Conservation (phyloP, 1,140 invertebrate species). For the Acromyrmex heyeri region DNA sequence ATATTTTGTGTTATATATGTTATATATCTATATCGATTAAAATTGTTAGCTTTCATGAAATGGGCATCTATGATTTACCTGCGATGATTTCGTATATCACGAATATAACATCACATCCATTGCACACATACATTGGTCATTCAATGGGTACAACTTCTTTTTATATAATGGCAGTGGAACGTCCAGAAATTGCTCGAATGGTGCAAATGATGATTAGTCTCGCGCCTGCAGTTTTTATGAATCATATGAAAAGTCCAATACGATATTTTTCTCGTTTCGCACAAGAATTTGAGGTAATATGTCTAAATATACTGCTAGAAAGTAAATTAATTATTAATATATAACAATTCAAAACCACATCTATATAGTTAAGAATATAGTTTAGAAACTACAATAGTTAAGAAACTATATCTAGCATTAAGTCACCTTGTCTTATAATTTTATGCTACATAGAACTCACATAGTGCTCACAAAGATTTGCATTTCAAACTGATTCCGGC, state of each 20-base stretch:
- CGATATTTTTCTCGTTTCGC: slow-evolving; percentile 88
- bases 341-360: not conserved
- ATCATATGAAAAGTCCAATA: slow-evolving; percentile 90
- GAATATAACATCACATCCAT: slow-evolving; percentile 58
- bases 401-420: not conserved
- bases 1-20: not conserved
- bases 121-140: slow-evolving; percentile 87
- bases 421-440: not conserved
- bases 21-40: not conserved
- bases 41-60: slow-evolving; percentile 84
- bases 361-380: not conserved
- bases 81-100: slow-evolving; percentile 87
- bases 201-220: slow-evolving; percentile 89
- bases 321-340: slow-evolving; percentile 4
- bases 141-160: slow-evolving; percentile 89
- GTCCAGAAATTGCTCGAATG: slow-evolving; percentile 85
- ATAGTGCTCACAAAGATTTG: too few relatives aligned
- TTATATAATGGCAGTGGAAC: slow-evolving; percentile 88
- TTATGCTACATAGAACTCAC: not conserved
- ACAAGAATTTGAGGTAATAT: slow-evolving; percentile 87
- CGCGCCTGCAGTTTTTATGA: slow-evolving; percentile 92
- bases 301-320: not conserved
- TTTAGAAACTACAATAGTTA: not conserved
- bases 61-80: slow-evolving; percentile 88
- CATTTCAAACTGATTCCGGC: too few relatives aligned